Percentiles rank a stretch among this genome's conserved stretches.
Conservation (phyloP, 2,888 invertebrate species). For the Willowsia nigromaculata region DNA sequence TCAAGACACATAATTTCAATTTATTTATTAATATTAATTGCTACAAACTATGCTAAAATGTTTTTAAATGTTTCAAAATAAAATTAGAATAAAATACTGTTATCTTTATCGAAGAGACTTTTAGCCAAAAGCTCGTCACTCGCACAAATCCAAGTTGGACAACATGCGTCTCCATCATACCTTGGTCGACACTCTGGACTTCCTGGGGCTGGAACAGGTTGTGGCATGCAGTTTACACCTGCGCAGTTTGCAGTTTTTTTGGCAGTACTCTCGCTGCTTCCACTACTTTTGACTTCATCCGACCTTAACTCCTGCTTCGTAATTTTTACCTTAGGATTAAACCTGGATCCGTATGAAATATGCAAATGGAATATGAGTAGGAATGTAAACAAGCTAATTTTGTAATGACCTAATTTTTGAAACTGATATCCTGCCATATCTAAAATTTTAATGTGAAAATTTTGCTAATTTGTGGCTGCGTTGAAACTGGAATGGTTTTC, state of each 20-base stretch:
- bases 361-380: neutral
- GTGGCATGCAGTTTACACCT: neutral
- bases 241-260: neutral
- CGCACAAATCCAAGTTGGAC: conserved; percentile 34
- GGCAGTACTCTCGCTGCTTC: neutral
- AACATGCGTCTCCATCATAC: conserved; percentile 20
- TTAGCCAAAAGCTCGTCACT: neutral
- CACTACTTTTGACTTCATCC: neutral
- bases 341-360: neutral
- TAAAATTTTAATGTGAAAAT: no score
- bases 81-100: neutral
- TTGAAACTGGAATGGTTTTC: no score
- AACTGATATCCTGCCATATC: no score
- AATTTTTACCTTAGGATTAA: neutral
- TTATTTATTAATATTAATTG: neutral
- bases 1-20: neutral
- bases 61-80: neutral
- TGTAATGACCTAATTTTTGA: no score
- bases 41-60: no score
- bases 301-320: neutral
- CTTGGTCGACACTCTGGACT: neutral
- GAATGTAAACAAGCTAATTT: neutral
- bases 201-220: neutral
- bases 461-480: no score
- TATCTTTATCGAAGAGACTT: neutral